Conservation (phyloP, 2,888 invertebrate species). For the Chromoteleia sp. region DNA sequence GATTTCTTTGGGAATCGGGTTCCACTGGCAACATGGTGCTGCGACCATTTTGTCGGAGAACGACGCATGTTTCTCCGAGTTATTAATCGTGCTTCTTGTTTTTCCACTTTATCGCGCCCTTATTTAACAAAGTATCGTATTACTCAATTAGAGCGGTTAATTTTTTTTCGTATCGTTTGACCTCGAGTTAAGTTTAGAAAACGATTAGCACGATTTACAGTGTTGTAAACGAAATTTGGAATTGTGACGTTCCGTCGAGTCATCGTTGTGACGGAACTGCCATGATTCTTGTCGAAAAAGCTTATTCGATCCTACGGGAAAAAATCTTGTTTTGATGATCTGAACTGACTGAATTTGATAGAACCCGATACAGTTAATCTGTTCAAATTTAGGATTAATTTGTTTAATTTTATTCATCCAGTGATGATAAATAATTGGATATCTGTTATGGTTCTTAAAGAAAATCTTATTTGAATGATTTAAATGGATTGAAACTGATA, state of each 20-base stretch:
- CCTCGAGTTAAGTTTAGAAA: slow-evolving; percentile 31
- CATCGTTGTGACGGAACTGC: slow-evolving; percentile 10
- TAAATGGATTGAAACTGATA: too few relatives aligned
- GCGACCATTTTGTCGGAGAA: slow-evolving; percentile 72
- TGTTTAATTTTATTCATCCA: too few relatives aligned
- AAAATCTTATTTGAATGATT: too few relatives aligned
- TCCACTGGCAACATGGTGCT: slow-evolving; percentile 67
- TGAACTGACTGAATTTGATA: too few relatives aligned
- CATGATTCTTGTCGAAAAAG: not conserved
- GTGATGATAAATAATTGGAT: too few relatives aligned
- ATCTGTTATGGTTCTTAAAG: too few relatives aligned
- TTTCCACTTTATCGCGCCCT: not conserved
- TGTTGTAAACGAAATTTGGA: not conserved
- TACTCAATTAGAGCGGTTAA: slow-evolving; percentile 35
- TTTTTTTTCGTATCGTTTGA: not conserved
- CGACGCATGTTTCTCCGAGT: slow-evolving; percentile 48
- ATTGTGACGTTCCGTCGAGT: slow-evolving; percentile 15
- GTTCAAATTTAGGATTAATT: too few relatives aligned
- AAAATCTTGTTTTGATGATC: not conserved
- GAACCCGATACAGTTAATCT: too few relatives aligned
- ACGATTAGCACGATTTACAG: slow-evolving; percentile 17
- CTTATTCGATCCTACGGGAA: too few relatives aligned
- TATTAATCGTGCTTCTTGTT: slow-evolving; percentile 71
- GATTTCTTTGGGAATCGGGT: slow-evolving; percentile 54
- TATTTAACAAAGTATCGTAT: slow-evolving; percentile 26